Base-by-base conservation (phyloP, 2,113 vertebrate genomes). In the Tachysurus fulvidraco region DNA sequence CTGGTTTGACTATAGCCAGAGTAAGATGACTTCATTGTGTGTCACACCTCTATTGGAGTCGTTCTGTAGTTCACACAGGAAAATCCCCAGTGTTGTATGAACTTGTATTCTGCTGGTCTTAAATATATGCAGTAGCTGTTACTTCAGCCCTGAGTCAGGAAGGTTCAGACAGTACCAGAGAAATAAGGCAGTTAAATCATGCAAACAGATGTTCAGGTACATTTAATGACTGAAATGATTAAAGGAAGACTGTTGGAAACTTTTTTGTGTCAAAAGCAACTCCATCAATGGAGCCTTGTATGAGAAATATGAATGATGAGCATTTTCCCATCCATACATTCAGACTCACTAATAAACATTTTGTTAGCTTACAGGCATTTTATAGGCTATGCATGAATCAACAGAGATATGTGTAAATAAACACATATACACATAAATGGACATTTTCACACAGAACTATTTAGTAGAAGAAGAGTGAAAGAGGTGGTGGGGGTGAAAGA, bases 401-500 rank as follows among this genome's bases (percentile, higher is more conserved):
- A 9, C 30, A 41, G 30, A 41, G 16, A 19, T 71, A 41, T 21
- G 19, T 41, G 30, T 16, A 19, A 8, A 71, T 19, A 41, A 36
- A 19, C 65, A 19, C 12, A 78, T 54, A 21, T 46, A 57, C n/a
- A 87, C 82, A 81, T 28, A 50, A 67, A 86, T 25, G 46, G 73
- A 54, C 76, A 74, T 74, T 86, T 83, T 21, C 23, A 36, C 46
- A 57, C 6, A 46, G 62, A 55, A 57, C 50, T 78, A 89, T 91
- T 89, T 86, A 87, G 82, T 52, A 86, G 59, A 77, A 44, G 50
- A 71, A 77, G 73, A 81, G 81, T 84, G 13, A 86, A 78, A 71
- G 57, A 25, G 11, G 0, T 41, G 55, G 50, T 50, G 78, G 78
- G 77, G 46, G 30, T 16, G 57, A 83, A 81, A 84, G 77, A 89